phyloP scores from a whole-genome alignment of 2,888 invertebrate genomes.

The Calliopum simillimum region DNA sequence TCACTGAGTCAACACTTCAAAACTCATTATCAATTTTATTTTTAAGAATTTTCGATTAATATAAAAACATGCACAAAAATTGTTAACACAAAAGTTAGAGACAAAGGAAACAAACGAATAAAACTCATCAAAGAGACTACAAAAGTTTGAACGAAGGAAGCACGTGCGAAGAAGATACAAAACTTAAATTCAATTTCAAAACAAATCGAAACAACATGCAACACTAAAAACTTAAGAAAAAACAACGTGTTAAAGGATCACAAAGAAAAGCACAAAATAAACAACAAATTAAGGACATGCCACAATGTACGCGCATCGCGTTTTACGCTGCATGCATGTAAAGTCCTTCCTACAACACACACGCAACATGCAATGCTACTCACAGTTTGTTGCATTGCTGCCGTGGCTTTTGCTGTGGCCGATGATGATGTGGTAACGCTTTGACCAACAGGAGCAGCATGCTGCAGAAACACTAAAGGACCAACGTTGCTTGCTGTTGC shows the following conservation, averaged over 20 bases:
- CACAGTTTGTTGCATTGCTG: slow-evolving; percentile 61
- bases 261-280: neutral
- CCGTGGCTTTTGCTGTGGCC: slow-evolving; percentile 39
- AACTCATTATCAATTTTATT: neutral
- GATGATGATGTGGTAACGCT: slow-evolving; percentile 33
- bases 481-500: slow-evolving; percentile 46
- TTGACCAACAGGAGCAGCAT: slow-evolving; percentile 55
- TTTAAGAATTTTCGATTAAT: neutral
- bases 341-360: slow-evolving; percentile 22
- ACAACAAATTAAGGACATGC: neutral
- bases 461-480: slow-evolving; percentile 62
- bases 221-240: slow-evolving; percentile 1
- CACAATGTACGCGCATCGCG: neutral
- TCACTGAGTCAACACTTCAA: neutral
- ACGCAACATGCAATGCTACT: slow-evolving; percentile 52
- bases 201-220: neutral
- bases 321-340: neutral
- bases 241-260: neutral
- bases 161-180: too few relatives aligned
- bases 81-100: neutral
- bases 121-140: too few relatives aligned
- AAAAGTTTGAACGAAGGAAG: too few relatives aligned
- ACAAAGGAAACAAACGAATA: too few relatives aligned
- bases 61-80: neutral
- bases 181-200: neutral